Evolutionary conservation across 2,797 vertebrate species (phyloP), one percentile per base, ranked within the genome.

Genomic region (Chaunax sp.): DNA sequence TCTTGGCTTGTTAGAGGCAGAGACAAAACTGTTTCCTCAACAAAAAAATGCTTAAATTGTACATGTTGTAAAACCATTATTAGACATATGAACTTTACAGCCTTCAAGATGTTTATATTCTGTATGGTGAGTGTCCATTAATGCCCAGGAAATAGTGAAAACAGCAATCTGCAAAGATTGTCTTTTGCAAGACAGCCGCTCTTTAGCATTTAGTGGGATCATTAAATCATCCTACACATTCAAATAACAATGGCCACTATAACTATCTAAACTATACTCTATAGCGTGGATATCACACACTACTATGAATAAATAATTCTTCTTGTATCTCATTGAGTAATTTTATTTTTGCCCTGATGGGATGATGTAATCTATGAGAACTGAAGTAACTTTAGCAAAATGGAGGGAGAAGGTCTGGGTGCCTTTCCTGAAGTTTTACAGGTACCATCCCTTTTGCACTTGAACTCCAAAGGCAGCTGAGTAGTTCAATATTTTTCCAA

Each of bases 121-220:
- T 61, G 9, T 65, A 37, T 46, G 35, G 18, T 20, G 19, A 79
- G 66, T 43, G 44, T 70, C 70, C 12, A 25, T 70, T n/a, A 74
- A 81, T 69, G 65, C 61, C 72, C 69, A 44, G 64, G 44, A 35
- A 61, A 64, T 25, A 47, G 33, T 58, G 64, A 64, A 63, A 76
- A 66, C 54, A 46, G 44, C 58, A 50, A 73, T 62, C 73, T 77
- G 64, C 69, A 76, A 49, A 75, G 78, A 77, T 85, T 88, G 64
- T 79, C 78, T 73, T 65, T 75, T 76, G 75, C 77, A 71, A 67
- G 72, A 72, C 65, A 83, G 75, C 83, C 73, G 77, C 77, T 11
- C 43, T 41, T 54, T 19, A 73, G 61, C 33, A 43, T 69, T 75
- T 52, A 69, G 53, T 73, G 50, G 73, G 41, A 74, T 67, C 50